Evolutionary conservation across 2,888 invertebrate genomes (phyloP), one percentile per base, ranked within the genome.

Genomic region (Stictocephala bisonia): DNA sequence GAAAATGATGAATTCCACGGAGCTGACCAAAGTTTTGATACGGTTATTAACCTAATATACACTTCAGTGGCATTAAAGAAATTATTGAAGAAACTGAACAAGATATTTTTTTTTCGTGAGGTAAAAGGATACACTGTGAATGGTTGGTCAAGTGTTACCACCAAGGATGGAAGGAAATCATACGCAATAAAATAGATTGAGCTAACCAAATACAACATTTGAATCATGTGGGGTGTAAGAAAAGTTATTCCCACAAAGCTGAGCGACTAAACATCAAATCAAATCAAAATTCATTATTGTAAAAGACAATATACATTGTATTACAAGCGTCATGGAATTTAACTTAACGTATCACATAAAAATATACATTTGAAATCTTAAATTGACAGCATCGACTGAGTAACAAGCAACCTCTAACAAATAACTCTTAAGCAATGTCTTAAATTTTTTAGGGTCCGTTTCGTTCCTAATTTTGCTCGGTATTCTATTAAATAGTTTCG

Each of bases 181-280:
- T 67, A 48, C 13, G 26, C 7, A 67, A 1, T 20, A 6, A 35
- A 48, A 26, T 27, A 67, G 18, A 26, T 40, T 15, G 48, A 67
- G 15, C 15, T 68, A 15, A 29, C 68, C 0, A 13, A 27, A n/a
- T 20, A 48, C 6, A 24, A 48, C 4, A 50, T 27, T 1, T 68
- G 50, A 27, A 50, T 68, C 6, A 68, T 50, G 26, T 68, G 48
- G 68, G 68, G 68, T n/a, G 27, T 48, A 27, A 24, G 68, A 29
- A 44, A 18, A n/a, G 68, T 68, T 13, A 68, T 68, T 29, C 27
- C 48, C n/a, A 6, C 4, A 1, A 26, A 40, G n/a, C 41, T 41
- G 1, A 40, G 44, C 18, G 7, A 41, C 3, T 3, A 15, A 24
- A 31, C 48, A 3, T 26, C 48, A 18, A 13, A 41, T 15, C 0